Evolutionary conservation across 2,888 invertebrate genomes (phyloP), one percentile per base, ranked within the genome.

Genomic region (Melikaiella ostensackeni): DNA sequence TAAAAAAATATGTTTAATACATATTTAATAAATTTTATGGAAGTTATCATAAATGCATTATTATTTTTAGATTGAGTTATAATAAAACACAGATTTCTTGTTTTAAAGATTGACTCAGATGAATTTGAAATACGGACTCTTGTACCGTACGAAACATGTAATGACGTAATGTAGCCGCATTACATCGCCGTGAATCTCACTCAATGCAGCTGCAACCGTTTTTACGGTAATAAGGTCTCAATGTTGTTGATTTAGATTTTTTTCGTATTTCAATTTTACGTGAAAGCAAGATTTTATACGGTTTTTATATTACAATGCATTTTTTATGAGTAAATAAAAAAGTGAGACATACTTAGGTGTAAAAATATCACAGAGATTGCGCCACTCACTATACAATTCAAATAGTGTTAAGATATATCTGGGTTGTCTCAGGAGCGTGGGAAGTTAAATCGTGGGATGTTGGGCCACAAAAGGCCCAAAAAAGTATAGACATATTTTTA

Each of bases 91-190:
- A 42, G 42, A 42, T 42, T 42, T 42, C 42, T 16, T 42, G 6
- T 16, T 42, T 42, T 16, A 42, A 42, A 42, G 42, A 42, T 0
- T 16, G 11, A 42, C 42, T 42, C 16, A 42, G 19, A 70, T 46
- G 70, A 70, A 46, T 70, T n/a, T 46, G 30, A 70, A 70, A n/a
- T 70, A 50, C 19, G 46, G n/a, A 30, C 70, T 70, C n/a, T n/a
- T 70, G 11, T 70, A 27, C 13, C 24, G n/a, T 30, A 50, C 70
- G 21, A 50, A 70, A 70, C 16, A 66, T 66, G 46, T 70, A 70
- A 70, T 70, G 70, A 70, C 50, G 70, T 70, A 70, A 70, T 46
- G 50, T 46, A 70, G 33, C 70, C 70, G 30, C 46, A 70, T 70
- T 70, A 70, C 70, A 70, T 70, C 27, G n/a, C 27, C 46, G 30